Evolutionary conservation across 2,113 vertebrate species (phyloP).

Genomic region (Daphoenositta chrysoptera): DNA sequence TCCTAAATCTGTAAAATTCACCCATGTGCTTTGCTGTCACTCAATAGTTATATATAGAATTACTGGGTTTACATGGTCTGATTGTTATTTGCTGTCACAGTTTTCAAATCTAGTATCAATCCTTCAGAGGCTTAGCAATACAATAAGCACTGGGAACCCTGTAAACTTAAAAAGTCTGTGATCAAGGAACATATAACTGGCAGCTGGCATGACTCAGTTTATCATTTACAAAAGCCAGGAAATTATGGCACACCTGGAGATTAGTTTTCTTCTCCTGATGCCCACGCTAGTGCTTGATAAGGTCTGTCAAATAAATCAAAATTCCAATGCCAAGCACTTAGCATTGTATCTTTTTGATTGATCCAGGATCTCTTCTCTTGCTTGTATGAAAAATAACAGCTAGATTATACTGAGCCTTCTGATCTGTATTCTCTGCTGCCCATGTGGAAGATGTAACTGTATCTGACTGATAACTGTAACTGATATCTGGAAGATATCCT

Average conservation of each 20-base stretch:
- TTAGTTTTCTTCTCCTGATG: not conserved
- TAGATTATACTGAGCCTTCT: not conserved
- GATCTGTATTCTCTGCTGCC: not conserved
- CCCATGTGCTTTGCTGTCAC: not conserved
- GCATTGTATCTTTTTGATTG: not conserved
- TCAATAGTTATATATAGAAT: not conserved
- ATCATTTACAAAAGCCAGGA: not conserved
- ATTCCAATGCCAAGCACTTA: not conserved
- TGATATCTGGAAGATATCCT: not conserved
- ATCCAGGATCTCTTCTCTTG: not conserved
- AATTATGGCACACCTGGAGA: not conserved
- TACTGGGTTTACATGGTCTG: not conserved
- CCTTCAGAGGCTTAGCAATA: not conserved
- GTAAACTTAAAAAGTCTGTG: not conserved
- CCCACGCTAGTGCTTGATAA: not conserved
- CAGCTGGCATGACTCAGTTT: not conserved
- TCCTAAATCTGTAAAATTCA: not conserved
- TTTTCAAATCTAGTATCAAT: not conserved
- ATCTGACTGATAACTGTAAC: too few species aligned
- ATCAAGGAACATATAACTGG: not conserved
- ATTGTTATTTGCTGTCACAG: not conserved
- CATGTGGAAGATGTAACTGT: not conserved
- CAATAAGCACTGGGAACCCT: not conserved
- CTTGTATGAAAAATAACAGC: not conserved
- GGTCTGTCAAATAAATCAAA: not conserved